These are phyloP conservation scores for Eubasilissa splendida DNA, from an alignment of 2,888 invertebrate genomes.

Conservation along the genomic window DNA sequence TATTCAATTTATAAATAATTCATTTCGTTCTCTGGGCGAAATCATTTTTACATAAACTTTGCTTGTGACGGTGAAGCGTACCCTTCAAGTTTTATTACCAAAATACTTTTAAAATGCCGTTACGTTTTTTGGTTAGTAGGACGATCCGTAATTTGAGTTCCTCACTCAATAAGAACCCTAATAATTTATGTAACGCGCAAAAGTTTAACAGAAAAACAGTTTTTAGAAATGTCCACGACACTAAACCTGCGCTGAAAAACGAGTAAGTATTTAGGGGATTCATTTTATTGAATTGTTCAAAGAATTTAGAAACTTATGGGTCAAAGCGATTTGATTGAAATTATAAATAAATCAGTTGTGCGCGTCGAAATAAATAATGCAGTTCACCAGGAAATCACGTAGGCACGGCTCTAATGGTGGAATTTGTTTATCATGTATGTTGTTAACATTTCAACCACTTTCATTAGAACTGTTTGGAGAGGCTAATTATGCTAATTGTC, in stretches of 20 bases:
- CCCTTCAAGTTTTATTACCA: not conserved
- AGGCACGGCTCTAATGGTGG: too few relatives aligned
- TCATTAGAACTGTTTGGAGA: too few relatives aligned
- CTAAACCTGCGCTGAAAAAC: slow-evolving; percentile 42
- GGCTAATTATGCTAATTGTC: too few relatives aligned
- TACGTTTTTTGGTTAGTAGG: slow-evolving; percentile 48
- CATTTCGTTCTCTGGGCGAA: not conserved
- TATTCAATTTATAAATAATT: slow-evolving; percentile 14
- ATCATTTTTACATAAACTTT: not conserved
- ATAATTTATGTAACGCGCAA: slow-evolving; percentile 42
- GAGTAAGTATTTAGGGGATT: slow-evolving; percentile 40
- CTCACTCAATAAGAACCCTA: slow-evolving; percentile 1
- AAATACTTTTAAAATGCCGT: slow-evolving; percentile 30
- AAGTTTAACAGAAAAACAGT: slow-evolving; percentile 33
- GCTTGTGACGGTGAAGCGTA: not conserved
- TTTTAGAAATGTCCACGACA: slow-evolving; percentile 37
- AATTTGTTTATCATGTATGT: too few relatives aligned
- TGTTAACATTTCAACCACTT: too few relatives aligned
- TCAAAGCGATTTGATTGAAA: too few relatives aligned
- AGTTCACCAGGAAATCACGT: too few relatives aligned
- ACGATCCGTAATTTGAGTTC: slow-evolving; percentile 28
- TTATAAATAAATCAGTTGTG: too few relatives aligned
- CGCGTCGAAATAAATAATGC: too few relatives aligned
- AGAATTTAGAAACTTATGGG: not conserved
- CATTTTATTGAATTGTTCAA: not conserved